Evolutionary conservation across 2,113 vertebrate genomes (phyloP), one percentile per base, ranked within the genome.

Genomic region (Zosterops lateralis): DNA sequence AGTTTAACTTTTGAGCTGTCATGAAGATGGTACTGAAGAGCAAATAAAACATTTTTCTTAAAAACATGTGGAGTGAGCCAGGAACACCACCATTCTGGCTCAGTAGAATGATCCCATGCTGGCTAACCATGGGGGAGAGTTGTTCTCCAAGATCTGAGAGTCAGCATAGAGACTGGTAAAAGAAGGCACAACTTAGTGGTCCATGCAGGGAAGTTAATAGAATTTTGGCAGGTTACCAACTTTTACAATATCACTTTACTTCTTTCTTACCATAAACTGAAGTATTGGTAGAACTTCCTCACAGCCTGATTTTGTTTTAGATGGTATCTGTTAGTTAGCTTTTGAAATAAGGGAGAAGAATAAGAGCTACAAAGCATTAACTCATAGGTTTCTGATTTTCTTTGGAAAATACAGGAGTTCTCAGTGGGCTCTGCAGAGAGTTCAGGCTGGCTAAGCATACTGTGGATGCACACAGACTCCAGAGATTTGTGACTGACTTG

Each of bases 111-210:
- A 68, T 74, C 29, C 29, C 25, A 3, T 20, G 19, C 40, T 66
- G 47, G 36, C 25, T 62, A 61, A 58, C 61, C 0, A 0, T 19
- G 11, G 20, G 70, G 32, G 32, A 74, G 18, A 71, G 17, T 4
- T n/a, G 3, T 26, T 78, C 34, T 85, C 66, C 34, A 67, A 58
- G 38, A 50, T 50, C 12, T 51, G 58, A 13, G n/a, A 48, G 51
- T 32, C 34, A 85, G 57, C 34, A 38, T 67, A 54, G 25, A 53
- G 75, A 75, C 31, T 58, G 61, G 51, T 64, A 40, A 66, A 29
- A 42, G 57, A 78, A 90, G 31, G 5, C 51, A 54, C 4, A 29
- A 58, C 1, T 42, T 45, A 40, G 47, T 15, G 67, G 48, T 31
- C 13, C 20, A 20, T 72, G 71, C 10, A 75, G 58, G 64, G 28